Evolutionary conservation across 2,113 vertebrate genomes (phyloP).

Genomic region (Notiomystis cincta): DNA sequence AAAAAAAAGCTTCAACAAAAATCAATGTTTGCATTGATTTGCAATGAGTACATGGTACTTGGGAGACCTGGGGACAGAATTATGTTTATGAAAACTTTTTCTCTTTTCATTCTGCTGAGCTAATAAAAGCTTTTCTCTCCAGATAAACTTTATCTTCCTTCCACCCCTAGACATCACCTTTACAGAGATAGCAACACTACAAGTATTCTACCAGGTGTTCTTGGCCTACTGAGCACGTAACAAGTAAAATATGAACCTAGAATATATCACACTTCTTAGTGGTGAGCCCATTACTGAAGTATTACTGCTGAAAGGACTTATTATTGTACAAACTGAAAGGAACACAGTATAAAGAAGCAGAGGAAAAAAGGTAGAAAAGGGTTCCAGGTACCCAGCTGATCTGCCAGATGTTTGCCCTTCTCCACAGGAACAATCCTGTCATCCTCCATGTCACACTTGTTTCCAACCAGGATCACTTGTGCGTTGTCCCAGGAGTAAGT

Average conservation of each 20-base stretch:
- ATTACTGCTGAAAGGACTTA: neutral
- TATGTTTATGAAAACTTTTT: neutral
- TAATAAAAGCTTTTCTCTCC: neutral
- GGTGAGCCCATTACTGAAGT: neutral
- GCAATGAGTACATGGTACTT: neutral
- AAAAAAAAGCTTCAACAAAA: neutral
- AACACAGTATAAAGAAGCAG: neutral
- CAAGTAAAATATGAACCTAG: neutral
- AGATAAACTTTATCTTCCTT: neutral
- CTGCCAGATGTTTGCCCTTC: constrained; percentile 89
- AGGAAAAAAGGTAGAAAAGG: neutral
- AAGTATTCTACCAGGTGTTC: neutral
- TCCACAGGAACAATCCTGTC: constrained; percentile 87
- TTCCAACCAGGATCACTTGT: constrained; percentile 96
- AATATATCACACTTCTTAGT: neutral
- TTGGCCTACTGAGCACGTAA: neutral
- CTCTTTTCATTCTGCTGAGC: neutral
- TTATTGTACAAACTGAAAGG: neutral
- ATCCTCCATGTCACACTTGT: constrained; percentile 98
- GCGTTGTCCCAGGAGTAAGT: constrained; percentile 99
- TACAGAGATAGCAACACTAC: neutral
- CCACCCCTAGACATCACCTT: neutral
- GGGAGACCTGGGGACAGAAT: neutral
- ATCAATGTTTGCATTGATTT: neutral
- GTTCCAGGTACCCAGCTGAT: constrained; percentile 85